Evolutionary conservation across 2,113 vertebrate genomes (phyloP).

Genomic region (Sialia sialis): DNA sequence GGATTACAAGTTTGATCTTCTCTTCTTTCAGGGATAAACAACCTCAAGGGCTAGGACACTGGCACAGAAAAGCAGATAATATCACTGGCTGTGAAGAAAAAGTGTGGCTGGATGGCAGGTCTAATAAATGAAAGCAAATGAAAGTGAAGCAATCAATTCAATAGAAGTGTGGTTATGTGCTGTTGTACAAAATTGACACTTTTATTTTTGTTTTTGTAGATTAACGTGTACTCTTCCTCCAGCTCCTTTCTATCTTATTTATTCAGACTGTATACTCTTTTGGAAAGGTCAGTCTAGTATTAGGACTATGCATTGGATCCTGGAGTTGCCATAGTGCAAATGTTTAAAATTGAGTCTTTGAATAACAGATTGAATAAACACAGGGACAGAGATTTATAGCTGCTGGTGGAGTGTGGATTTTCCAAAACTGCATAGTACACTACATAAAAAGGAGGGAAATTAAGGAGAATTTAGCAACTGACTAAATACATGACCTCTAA

Average conservation of each 20-base stretch:
- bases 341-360: not conserved
- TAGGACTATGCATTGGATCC: not conserved
- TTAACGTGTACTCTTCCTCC: not conserved
- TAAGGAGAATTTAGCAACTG: not conserved
- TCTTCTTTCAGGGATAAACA: conserved; percentile 54
- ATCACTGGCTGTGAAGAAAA: conserved; percentile 33
- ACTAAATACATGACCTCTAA: not conserved
- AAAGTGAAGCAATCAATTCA: not conserved
- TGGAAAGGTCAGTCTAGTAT: not conserved
- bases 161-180: not conserved
- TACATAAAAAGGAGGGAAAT: not conserved
- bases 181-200: not conserved
- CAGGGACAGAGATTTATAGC: not conserved
- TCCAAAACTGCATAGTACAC: not conserved
- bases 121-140: conserved; percentile 28
- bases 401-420: not conserved
- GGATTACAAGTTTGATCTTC: conserved; percentile 65
- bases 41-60: conserved; percentile 52
- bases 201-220: not conserved
- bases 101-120: conserved; percentile 1
- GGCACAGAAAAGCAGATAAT: conserved; percentile 34
- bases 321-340: not conserved
- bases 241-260: not conserved
- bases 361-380: conserved; percentile 17
- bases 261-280: not conserved